Evolutionary conservation across 2,797 vertebrate genomes (phyloP).

Genomic region (Onychomys arenicola): DNA sequence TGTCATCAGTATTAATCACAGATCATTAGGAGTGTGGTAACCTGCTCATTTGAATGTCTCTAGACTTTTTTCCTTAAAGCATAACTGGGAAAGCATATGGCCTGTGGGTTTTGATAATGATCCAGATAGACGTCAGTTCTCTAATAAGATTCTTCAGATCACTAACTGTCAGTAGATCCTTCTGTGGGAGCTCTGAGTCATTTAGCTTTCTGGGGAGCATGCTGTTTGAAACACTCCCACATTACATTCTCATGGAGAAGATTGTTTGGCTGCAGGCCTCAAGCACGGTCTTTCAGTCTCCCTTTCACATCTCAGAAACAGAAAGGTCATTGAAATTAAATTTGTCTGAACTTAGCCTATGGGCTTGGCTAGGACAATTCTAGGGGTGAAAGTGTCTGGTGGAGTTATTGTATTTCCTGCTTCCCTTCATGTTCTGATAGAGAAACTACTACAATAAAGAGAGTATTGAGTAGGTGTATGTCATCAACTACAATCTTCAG

Average conservation of each 20-base stretch:
- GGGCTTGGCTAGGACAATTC: slow-evolving; percentile 42
- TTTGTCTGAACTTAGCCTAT: background rate
- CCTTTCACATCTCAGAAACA: slow-evolving; percentile 20
- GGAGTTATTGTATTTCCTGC: slow-evolving; percentile 45
- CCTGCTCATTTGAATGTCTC: slow-evolving; percentile 16
- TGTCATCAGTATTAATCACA: slow-evolving; percentile 12
- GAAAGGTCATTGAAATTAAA: slow-evolving; percentile 58
- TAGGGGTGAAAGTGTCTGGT: background rate
- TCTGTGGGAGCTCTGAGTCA: slow-evolving; percentile 32
- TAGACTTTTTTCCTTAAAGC: background rate
- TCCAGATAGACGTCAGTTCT: slow-evolving; percentile 7
- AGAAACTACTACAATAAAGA: slow-evolving; percentile 5
- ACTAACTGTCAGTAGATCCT: slow-evolving; percentile 45
- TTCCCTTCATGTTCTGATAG: background rate
- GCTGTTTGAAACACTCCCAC: background rate
- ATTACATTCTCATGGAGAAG: slow-evolving; percentile 24
- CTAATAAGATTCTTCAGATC: slow-evolving; percentile 44
- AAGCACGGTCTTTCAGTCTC: slow-evolving; percentile 44
- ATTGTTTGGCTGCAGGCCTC: slow-evolving; percentile 1
- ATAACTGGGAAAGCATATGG: slow-evolving; percentile 42
- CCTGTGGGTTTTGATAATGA: slow-evolving; percentile 56
- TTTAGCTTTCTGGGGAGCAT: slow-evolving; percentile 49
- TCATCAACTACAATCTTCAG: background rate
- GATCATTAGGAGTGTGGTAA: slow-evolving; percentile 13
- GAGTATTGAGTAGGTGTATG: slow-evolving; percentile 11